Percentiles rank a stretch among this genome's conserved stretches.
Evolutionary conservation across 2,113 vertebrate species (phyloP).

Genomic region (Eonycteris spelaea): DNA sequence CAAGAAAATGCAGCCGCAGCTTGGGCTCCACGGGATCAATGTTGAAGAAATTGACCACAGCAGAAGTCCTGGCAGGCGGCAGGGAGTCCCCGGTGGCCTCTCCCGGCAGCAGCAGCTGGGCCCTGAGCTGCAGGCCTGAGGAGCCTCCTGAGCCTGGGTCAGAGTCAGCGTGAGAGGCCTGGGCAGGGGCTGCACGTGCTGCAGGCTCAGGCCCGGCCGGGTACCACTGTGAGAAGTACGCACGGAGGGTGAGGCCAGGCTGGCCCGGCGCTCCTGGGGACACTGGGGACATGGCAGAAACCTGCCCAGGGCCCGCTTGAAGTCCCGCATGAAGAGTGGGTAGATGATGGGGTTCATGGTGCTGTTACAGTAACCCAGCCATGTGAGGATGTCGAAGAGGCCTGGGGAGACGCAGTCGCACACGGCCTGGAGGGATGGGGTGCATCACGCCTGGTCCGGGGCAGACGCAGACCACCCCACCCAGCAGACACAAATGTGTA

Average conservation of each 20-base stretch:
- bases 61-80: slow-evolving; percentile 62
- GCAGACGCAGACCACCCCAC: not conserved
- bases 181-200: slow-evolving; percentile 80
- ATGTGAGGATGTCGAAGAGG: slow-evolving; percentile 94
- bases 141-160: slow-evolving; percentile 67
- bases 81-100: not conserved
- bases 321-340: slow-evolving; percentile 97
- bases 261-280: slow-evolving; percentile 79
- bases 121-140: slow-evolving; percentile 76
- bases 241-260: slow-evolving; percentile 89
- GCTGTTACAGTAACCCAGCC: slow-evolving; percentile 99
- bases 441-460: rapidly evolving
- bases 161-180: slow-evolving; percentile 66
- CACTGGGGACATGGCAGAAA: slow-evolving; percentile 89
- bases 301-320: slow-evolving; percentile 93
- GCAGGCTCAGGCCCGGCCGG: slow-evolving; percentile 77
- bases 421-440: slow-evolving; percentile 83
- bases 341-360: slow-evolving; percentile 99
- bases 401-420: slow-evolving; percentile 89
- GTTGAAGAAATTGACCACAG: slow-evolving; percentile 82
- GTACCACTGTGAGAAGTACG: slow-evolving; percentile 91
- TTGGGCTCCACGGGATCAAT: slow-evolving; percentile 70
- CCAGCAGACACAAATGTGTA: not conserved
- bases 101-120: slow-evolving; percentile 15
- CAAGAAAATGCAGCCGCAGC: slow-evolving; percentile 80